Percentiles rank a stretch among this genome's conserved stretches.
Evolutionary conservation across 2,113 vertebrate species (phyloP).

Genomic region (Oryzias woworae): DNA sequence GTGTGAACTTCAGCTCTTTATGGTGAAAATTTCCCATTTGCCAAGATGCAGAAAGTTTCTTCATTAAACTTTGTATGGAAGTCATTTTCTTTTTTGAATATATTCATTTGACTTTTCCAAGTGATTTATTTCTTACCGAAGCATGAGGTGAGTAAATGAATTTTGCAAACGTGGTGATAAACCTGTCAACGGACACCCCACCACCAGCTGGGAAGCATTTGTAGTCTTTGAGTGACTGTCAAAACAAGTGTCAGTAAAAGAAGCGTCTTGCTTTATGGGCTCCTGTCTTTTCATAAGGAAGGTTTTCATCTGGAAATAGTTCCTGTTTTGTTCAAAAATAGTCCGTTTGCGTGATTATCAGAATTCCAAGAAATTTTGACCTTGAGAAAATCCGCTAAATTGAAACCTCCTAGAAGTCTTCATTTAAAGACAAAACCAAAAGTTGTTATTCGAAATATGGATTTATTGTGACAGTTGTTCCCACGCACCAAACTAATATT

Average conservation of each 20-base stretch:
- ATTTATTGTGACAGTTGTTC: no score
- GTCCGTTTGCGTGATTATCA: no score
- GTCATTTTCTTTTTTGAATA: conserved; percentile 61
- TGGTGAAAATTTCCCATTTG: conserved; percentile 30
- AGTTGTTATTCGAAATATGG: no score
- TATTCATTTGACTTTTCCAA: conserved; percentile 64
- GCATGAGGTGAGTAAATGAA: conserved; percentile 68
- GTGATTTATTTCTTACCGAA: conserved; percentile 62
- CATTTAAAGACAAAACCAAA: no score
- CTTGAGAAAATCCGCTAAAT: no score
- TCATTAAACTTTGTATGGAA: conserved; percentile 52
- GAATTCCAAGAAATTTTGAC: no score
- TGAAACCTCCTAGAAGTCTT: no score
- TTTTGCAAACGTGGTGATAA: conserved; percentile 74
- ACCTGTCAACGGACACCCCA: conserved; percentile 67
- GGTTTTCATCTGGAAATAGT: no score
- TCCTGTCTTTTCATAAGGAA: conserved; percentile 18
- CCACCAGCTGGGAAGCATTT: conserved; percentile 69
- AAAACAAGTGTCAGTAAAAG: conserved; percentile 57
- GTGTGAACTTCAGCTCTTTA: conserved; percentile 41
- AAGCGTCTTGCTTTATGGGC: conserved; percentile 39
- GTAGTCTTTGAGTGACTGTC: conserved; percentile 69
- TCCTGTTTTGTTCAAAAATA: no score
- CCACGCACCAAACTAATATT: no score
- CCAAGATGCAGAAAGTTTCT: conserved; percentile 40